Evolutionary conservation across 2,888 invertebrate genomes (phyloP).

Genomic region (Callimorpha dominula): DNA sequence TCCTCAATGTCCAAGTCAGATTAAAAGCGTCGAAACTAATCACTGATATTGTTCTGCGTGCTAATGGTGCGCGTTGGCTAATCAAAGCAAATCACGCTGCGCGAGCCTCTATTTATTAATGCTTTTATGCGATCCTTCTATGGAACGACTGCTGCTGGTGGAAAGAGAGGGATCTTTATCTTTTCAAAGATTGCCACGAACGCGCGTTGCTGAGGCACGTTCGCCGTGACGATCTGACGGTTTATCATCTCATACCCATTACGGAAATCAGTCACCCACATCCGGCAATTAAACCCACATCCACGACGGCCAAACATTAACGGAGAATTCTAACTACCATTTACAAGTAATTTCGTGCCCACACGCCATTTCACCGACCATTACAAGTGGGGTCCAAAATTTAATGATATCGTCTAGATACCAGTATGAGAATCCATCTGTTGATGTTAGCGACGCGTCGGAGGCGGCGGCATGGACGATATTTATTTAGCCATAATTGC

Average conservation of each 20-base stretch:
- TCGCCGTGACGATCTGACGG: slow-evolving; percentile 46
- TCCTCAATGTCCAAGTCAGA: slow-evolving; percentile 49
- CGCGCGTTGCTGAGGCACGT: slow-evolving; percentile 53
- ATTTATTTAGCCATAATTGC: slow-evolving; percentile 87
- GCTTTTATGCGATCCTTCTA: slow-evolving; percentile 71
- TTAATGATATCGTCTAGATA: slow-evolving; percentile 81
- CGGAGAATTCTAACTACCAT: slow-evolving; percentile 64
- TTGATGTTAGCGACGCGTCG: slow-evolving; percentile 74
- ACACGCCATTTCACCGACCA: slow-evolving; percentile 70
- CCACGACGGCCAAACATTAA: slow-evolving; percentile 64
- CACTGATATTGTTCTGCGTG: slow-evolving; percentile 63
- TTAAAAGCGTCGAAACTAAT: slow-evolving; percentile 53
- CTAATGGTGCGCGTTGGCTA: slow-evolving; percentile 59
- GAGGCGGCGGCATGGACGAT: slow-evolving; percentile 82
- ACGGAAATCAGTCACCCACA: slow-evolving; percentile 67
- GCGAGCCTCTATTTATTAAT: slow-evolving; percentile 74
- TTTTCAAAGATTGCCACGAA: slow-evolving; percentile 63
- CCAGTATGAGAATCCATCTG: slow-evolving; percentile 77
- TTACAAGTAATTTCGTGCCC: slow-evolving; percentile 70
- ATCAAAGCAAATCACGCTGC: slow-evolving; percentile 65
- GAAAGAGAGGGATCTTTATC: slow-evolving; percentile 57
- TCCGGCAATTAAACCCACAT: slow-evolving; percentile 70
- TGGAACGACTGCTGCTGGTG: slow-evolving; percentile 49
- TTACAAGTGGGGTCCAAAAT: slow-evolving; percentile 71
- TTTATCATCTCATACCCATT: slow-evolving; percentile 54